Conservation (phyloP, 2,797 vertebrate species). For the Garrulus glandarius region DNA sequence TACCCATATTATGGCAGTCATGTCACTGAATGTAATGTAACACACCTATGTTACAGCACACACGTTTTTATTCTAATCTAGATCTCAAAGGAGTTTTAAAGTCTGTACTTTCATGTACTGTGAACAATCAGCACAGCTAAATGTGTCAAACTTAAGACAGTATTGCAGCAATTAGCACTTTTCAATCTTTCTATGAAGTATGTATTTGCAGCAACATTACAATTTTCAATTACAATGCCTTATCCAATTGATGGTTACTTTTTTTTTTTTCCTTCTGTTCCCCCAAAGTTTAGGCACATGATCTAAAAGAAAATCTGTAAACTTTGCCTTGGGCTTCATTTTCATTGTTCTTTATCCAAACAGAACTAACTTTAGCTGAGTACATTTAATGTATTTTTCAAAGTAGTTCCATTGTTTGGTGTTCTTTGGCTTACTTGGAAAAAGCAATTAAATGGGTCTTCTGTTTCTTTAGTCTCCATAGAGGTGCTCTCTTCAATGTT, state of each 20-base stretch:
- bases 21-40: not conserved
- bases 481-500: not conserved
- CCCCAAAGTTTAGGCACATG: not conserved
- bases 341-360: slow-evolving; percentile 1
- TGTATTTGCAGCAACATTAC: not conserved
- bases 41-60: not conserved
- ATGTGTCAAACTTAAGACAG: not conserved
- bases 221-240: not conserved
- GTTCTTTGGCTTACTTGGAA: not conserved
- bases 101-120: not conserved
- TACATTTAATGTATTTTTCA: not conserved
- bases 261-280: not conserved
- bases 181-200: not conserved
- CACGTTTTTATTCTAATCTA: not conserved
- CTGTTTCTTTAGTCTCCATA: not conserved
- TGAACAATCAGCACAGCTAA: not conserved
- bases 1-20: not conserved
- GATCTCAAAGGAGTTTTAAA: not conserved
- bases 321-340: not conserved
- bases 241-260: not conserved
- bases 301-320: not conserved
- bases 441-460: not conserved
- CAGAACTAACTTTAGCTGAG: not conserved
- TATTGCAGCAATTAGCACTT: not conserved
- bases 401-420: not conserved